A percentile compares a stretch with the other conserved stretches of the same genome.
These are phyloP conservation scores for Triplophysa tibetana DNA, from an alignment of 2,113 vertebrate genomes.

Conservation along the genomic window DNA sequence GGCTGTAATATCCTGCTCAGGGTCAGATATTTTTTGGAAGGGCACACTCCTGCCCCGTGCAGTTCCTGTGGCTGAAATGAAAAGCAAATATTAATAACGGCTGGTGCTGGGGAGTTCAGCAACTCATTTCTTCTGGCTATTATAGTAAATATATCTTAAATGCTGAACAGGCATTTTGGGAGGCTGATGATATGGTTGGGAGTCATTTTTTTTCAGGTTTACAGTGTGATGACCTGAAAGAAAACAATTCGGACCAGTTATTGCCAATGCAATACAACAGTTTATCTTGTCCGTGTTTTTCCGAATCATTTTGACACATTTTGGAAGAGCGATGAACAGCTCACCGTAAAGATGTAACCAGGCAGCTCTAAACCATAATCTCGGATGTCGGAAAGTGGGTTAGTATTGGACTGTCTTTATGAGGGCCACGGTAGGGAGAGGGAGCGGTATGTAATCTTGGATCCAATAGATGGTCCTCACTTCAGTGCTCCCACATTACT, in stretches of 20 bases:
- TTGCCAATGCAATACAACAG: slow-evolving; percentile 22
- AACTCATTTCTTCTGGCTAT: slow-evolving; percentile 61
- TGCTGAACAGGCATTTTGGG: slow-evolving; percentile 25
- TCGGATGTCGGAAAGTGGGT: slow-evolving; percentile 67
- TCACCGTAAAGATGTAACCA: slow-evolving; percentile 60
- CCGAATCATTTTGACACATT: slow-evolving; percentile 52
- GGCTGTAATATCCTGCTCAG: slow-evolving; percentile 69
- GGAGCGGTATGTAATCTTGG: slow-evolving; percentile 65
- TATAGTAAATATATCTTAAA: slow-evolving; percentile 29
- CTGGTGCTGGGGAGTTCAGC: slow-evolving; percentile 65
- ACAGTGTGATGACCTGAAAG: neutral
- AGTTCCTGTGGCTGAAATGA: slow-evolving; percentile 70
- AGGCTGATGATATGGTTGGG: slow-evolving; percentile 15
- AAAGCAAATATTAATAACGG: slow-evolving; percentile 83
- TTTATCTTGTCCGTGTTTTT: slow-evolving; percentile 30
- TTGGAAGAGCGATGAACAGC: slow-evolving; percentile 60
- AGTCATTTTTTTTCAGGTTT: slow-evolving; percentile 9
- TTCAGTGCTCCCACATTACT: slow-evolving; percentile 68
- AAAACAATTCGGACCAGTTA: no score
- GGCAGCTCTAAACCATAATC: slow-evolving; percentile 71
- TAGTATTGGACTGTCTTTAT: slow-evolving; percentile 82
- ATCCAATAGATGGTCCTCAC: slow-evolving; percentile 68
- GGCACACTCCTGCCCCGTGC: slow-evolving; percentile 59
- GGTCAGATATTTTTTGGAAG: slow-evolving; percentile 57
- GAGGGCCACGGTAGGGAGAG: slow-evolving; percentile 57